These are phyloP conservation scores for Oxycera nigricornis DNA, from an alignment of 2,888 invertebrate species.

Conservation along the genomic window DNA sequence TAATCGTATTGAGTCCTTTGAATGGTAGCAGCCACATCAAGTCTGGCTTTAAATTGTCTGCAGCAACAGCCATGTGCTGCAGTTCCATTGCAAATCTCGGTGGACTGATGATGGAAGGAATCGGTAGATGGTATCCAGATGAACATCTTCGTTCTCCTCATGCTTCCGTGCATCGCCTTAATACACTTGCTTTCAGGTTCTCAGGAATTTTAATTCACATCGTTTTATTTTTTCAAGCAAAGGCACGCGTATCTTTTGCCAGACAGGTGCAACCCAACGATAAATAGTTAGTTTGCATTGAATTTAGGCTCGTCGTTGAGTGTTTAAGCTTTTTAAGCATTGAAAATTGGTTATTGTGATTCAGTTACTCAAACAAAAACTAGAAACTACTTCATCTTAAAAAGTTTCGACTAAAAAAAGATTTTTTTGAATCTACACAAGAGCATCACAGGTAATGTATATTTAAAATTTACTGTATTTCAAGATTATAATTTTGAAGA, in stretches of 20 bases:
- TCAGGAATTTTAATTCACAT: slow-evolving; percentile 50
- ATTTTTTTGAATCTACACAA: too few relatives aligned
- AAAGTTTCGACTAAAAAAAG: too few relatives aligned
- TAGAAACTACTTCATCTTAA: too few relatives aligned
- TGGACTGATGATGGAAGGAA: neutral
- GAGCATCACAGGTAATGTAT: too few relatives aligned
- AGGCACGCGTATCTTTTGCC: slow-evolving; percentile 49
- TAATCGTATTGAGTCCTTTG: neutral
- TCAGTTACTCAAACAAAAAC: too few relatives aligned
- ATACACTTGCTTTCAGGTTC: slow-evolving; percentile 44
- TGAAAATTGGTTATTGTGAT: too few relatives aligned
- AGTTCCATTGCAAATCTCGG: neutral
- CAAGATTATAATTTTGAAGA: too few relatives aligned
- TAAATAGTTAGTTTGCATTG: neutral
- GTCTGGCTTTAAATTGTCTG: neutral
- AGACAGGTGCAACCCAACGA: slow-evolving; percentile 50
- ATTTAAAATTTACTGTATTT: too few relatives aligned
- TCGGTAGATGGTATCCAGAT: neutral
- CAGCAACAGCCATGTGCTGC: neutral
- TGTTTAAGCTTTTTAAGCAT: too few relatives aligned
- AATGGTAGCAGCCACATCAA: neutral
- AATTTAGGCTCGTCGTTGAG: too few relatives aligned
- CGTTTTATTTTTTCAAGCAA: slow-evolving; percentile 48
- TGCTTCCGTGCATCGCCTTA: neutral
- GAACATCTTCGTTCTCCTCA: slow-evolving; percentile 1